Evolutionary conservation across 2,888 invertebrate species (phyloP).

Genomic region (Caenorhabditis sp.): DNA sequence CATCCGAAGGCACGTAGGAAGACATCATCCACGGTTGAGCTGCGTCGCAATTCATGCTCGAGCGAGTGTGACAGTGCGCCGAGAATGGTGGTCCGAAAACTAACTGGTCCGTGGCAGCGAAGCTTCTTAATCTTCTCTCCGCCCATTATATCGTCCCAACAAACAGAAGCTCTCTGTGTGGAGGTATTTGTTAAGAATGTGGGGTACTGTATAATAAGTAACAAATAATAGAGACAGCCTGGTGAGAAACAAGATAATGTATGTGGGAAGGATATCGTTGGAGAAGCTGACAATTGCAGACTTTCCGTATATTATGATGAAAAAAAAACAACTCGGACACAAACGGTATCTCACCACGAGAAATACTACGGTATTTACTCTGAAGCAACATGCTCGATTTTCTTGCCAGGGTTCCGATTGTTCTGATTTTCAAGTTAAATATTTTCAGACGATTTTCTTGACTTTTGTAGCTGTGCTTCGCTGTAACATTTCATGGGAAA

Average conservation of each 20-base stretch:
- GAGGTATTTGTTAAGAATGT: conserved; percentile 21
- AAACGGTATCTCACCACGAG: too few species aligned
- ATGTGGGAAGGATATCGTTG: too few species aligned
- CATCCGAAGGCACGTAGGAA: conserved; percentile 38
- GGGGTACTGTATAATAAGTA: background rate
- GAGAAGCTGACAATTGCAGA: too few species aligned
- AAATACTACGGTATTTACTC: too few species aligned
- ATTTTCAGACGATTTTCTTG: too few species aligned
- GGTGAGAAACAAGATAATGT: background rate
- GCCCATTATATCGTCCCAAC: conserved; percentile 14
- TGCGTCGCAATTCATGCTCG: conserved; percentile 64
- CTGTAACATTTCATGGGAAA: too few species aligned
- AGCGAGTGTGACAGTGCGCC: conserved; percentile 50
- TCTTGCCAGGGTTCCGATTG: too few species aligned
- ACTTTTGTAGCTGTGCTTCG: too few species aligned
- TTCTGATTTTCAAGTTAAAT: too few species aligned
- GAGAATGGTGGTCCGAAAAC: conserved; percentile 19
- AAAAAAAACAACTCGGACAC: too few species aligned
- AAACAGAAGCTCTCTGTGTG: conserved; percentile 37
- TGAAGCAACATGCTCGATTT: too few species aligned
- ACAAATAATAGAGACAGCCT: background rate
- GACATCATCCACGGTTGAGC: conserved; percentile 66
- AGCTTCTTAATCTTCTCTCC: conserved; percentile 5
- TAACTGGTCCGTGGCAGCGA: conserved; percentile 37
- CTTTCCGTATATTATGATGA: too few species aligned